Evolutionary conservation across 2,113 vertebrate species (phyloP).

Genomic region (Hydrolagus affinis): DNA sequence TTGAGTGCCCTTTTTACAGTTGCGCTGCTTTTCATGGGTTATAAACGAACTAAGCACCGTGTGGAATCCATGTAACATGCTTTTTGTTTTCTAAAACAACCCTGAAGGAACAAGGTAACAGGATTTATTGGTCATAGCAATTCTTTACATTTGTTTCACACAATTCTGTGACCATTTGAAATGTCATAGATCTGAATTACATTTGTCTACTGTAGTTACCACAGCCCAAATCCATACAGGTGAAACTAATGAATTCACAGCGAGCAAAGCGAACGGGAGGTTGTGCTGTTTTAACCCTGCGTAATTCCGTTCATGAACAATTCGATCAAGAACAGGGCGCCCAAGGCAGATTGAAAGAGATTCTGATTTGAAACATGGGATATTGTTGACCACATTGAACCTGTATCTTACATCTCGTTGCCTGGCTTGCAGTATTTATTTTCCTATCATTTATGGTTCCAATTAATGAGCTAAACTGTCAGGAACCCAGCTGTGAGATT

Average conservation of each 20-base stretch:
- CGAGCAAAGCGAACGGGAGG: background rate
- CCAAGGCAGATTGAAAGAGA: too few relatives aligned
- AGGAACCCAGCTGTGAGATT: too few relatives aligned
- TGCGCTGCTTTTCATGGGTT: background rate
- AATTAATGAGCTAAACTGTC: too few relatives aligned
- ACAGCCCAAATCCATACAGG: background rate
- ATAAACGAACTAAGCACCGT: background rate
- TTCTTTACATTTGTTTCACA: background rate
- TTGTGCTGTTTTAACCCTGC: background rate
- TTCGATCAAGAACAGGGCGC: too few relatives aligned
- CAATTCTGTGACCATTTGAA: background rate
- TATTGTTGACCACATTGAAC: background rate
- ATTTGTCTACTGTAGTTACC: background rate
- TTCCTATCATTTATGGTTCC: too few relatives aligned
- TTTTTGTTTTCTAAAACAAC: constrained; percentile 20
- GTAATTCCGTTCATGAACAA: background rate
- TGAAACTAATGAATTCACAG: background rate
- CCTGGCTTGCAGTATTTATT: too few relatives aligned
- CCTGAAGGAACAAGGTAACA: background rate
- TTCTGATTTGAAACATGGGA: too few relatives aligned
- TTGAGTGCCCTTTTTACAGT: background rate
- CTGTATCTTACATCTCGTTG: background rate
- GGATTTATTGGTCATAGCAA: background rate
- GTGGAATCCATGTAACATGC: background rate
- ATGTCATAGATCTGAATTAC: too few relatives aligned